Evolutionary conservation across 2,113 vertebrate species (phyloP), one percentile per base, ranked within the genome.

Genomic region (Ciconia stormi): DNA sequence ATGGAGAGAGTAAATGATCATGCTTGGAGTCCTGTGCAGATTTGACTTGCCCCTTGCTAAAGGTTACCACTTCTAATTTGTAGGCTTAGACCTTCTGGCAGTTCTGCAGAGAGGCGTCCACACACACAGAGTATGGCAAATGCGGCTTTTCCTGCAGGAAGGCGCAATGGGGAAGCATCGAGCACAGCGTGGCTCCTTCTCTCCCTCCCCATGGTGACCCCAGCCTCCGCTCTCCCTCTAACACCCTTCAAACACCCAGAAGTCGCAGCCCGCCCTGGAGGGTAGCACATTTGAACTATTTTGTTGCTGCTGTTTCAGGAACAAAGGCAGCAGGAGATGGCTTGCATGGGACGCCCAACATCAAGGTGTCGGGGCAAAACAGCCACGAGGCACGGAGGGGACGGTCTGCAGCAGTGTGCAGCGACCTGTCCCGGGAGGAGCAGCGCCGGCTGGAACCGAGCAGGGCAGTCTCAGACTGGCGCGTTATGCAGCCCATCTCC

Each of bases 311-410:
- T 22, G 11, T 23, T 27, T 23, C 52, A 61, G 30, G 30, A 40
- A 16, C 5, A 46, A 62, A 56, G 47, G 32, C 32, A 26, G 32
- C 0, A 1, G 58, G 26, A 82, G 52, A 21, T 34, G 65, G 40
- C 10, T 32, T 77, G 32, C 30, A 9, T 3, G 32, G 32, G 78
- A 38, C 5, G 6, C 16, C 50, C 47, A 47, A 10, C 40, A 38
- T 9, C 1, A 11, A 58, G 11, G 12, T 1, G 1, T n/a, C 13
- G 13, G 52, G 66, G 36, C 16, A 38, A 22, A 44, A 20, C 21
- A 32, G 18, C 26, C 34, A 4, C 1, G 0, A 50, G 42, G 16
- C 1, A 5, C 0, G 2, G 38, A 72, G 12, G 36, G 59, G 42
- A 59, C 16, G 32, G 62, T 2, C 53, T 10, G 29, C 66, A 30